Evolutionary conservation across 2,797 vertebrate genomes (phyloP), one percentile per base, ranked within the genome.

Genomic region (Oophaga sylvatica): DNA sequence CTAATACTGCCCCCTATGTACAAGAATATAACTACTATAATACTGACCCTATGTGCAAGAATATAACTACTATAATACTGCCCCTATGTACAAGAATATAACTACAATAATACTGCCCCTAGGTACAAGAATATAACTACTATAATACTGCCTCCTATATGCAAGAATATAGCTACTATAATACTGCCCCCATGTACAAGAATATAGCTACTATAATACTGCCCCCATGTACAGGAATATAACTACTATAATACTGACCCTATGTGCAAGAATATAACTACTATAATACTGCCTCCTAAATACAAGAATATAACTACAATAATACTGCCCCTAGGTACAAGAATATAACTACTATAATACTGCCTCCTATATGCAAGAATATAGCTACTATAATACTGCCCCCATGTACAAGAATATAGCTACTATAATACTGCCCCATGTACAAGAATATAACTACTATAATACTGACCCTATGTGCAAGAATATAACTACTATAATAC

Each of bases 181-280:
- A 35, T 41, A 41, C 31, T 31, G 67, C 5, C 12, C 63, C n/a
- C 26, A 26, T 65, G n/a, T 26, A 65, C 63, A 65, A 65, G n/a
- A 65, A 65, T 65, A 65, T 65, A 65, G 13, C 63, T 26, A 65
- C 63, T 26, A 13, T 26, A 68, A 68, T 29, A 16, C 26, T 68
- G 67, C 26, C 26, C 0, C 67, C 67, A n/a, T n/a, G n/a, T n/a
- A n/a, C n/a, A n/a, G n/a, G n/a, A n/a, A n/a, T n/a, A n/a, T n/a
- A 65, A 65, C 63, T 35, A 35, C 67, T 70, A 70, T 35, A 70
- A 35, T 70, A 70, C 20, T n/a, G 5, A 13, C 5, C 67, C 67
- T 35, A 70, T 35, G 29, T 70, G 35, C 67, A 70, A 70, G 67
- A 70, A 70, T 70, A 70, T 70, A 70, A 70, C 68, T 65, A 65